Evolutionary conservation across 1,140 invertebrate species (phyloP), one percentile per base, ranked within the genome.

Genomic region (Philotrypesis tridentata): DNA sequence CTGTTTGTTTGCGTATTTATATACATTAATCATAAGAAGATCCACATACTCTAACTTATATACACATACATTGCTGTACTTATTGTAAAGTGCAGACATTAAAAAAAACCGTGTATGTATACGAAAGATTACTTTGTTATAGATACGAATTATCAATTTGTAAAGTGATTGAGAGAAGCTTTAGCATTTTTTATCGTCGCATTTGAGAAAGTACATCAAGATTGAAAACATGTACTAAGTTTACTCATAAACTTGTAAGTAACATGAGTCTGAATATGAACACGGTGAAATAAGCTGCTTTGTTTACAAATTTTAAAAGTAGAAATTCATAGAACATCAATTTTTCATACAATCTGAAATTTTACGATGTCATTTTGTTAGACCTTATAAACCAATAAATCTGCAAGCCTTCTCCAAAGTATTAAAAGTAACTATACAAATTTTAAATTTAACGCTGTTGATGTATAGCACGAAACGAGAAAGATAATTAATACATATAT

Each of bases 161-260:
- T 27, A 17, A 43, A 43, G 1, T 43, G 23, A 61, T 73, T 11
- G 21, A 80, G 65, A 70, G 27, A 74, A 37, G 21, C 25, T 75
- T 25, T 67, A 55, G 25, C 29, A 75, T 67, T 68, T 81, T 29
- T 71, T 21, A 27, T 65, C 9, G 12, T 73, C 9, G 21, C 48
- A 65, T 74, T 61, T 67, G 21, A 81, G 60, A 68, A 75, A 67
- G 31, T 75, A 65, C 80, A 75, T 76, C 9, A 60, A 37, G 48
- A 55, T 55, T 55, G 14, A 55, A 55, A 55, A 55, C 21, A 17
- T 17, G 11, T 43, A 12, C 40, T 14, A 43, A 43, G 40, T 14
- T 43, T 43, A 43, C 12, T 14, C 9, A 14, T 43, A 14, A 43
- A 43, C 12, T 43, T 43, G 9, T 43, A 8, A 37, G 3, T 37